Evolutionary conservation across 2,797 vertebrate genomes (phyloP).

Genomic region (Lemur catta): DNA sequence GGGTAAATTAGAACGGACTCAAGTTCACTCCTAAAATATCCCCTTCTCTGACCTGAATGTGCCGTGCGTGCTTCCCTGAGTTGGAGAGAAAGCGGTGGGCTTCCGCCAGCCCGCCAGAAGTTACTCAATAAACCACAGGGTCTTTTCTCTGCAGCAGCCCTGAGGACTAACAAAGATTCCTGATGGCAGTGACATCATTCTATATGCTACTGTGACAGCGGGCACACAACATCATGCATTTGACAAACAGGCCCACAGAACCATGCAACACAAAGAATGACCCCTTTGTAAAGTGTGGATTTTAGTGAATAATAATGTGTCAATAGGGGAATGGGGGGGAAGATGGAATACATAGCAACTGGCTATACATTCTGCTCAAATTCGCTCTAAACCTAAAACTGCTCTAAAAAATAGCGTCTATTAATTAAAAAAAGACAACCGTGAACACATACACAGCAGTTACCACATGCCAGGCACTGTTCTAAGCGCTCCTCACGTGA

Average conservation of each 20-base stretch:
- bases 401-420: neutral
- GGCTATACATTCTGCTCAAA: neutral
- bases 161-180: neutral
- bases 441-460: neutral
- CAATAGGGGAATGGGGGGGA: too few species aligned
- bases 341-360: neutral
- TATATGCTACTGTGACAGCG: neutral
- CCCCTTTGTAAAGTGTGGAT: neutral
- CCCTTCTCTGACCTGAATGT: neutral
- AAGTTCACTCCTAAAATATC: neutral
- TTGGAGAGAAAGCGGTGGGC: neutral
- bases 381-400: neutral
- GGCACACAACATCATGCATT: neutral
- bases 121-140: neutral
- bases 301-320: neutral
- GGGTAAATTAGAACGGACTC: neutral
- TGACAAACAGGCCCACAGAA: neutral
- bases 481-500: neutral
- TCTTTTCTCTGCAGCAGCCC: neutral
- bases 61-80: neutral
- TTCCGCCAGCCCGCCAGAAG: neutral
- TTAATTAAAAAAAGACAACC: neutral
- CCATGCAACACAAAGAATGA: neutral
- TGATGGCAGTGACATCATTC: neutral
- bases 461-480: neutral